phyloP scores from a whole-genome alignment of 2,888 invertebrate species.

The Seira musarum region DNA sequence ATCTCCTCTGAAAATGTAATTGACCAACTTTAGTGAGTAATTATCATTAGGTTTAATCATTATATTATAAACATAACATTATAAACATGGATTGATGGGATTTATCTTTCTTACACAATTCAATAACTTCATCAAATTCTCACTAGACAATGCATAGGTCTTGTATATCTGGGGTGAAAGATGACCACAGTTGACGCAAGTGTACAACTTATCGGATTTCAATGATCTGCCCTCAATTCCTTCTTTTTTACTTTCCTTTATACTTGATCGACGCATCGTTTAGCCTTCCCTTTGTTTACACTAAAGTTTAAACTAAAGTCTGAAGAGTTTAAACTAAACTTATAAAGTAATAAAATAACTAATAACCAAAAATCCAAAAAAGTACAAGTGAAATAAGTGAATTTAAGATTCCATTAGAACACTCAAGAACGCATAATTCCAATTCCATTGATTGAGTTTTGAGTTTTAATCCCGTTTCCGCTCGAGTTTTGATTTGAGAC shows the following conservation, averaged over 20 bases:
- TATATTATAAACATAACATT: too few relatives aligned
- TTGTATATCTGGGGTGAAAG: slow-evolving; percentile 65
- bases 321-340: too few relatives aligned
- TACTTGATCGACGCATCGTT: neutral
- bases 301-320: too few relatives aligned
- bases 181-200: slow-evolving; percentile 66
- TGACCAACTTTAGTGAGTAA: too few relatives aligned
- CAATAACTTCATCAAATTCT: slow-evolving; percentile 66
- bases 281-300: neutral
- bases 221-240: neutral
- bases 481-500: too few relatives aligned
- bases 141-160: slow-evolving; percentile 63
- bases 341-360: too few relatives aligned
- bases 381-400: too few relatives aligned
- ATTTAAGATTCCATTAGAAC: too few relatives aligned
- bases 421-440: too few relatives aligned
- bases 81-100: neutral
- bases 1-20: slow-evolving; percentile 77
- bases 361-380: too few relatives aligned
- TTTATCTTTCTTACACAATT: slow-evolving; percentile 67
- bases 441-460: too few relatives aligned
- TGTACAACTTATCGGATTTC: slow-evolving; percentile 15
- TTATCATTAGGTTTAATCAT: neutral
- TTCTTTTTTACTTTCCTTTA: neutral
- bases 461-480: too few relatives aligned